Percentiles rank a stretch among this genome's conserved stretches.
Evolutionary conservation across 2,888 invertebrate genomes (phyloP).

Genomic region (Sclerodermus sp.): DNA sequence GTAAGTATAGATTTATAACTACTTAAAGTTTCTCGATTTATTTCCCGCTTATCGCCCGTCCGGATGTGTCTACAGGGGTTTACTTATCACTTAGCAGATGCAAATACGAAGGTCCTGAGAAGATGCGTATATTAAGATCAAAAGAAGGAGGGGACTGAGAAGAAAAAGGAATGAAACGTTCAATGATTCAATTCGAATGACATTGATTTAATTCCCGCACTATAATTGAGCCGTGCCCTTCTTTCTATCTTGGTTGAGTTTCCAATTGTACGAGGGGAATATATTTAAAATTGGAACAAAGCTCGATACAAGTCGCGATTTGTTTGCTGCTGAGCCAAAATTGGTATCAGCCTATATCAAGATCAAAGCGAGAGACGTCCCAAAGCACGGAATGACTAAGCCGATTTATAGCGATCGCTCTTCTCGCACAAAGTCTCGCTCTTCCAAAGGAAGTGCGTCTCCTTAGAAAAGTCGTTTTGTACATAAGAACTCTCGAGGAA

Average conservation of each 20-base stretch:
- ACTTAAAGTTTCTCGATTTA: conserved; percentile 58
- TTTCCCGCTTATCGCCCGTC: conserved; percentile 56
- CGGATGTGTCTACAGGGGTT: conserved; percentile 53
- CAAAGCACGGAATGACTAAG: no score
- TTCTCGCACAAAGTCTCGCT: background rate
- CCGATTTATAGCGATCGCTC: no score
- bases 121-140: conserved; percentile 17
- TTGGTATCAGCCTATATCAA: no score
- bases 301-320: no score
- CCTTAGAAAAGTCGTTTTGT: no score
- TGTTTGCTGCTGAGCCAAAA: no score
- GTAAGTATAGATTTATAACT: conserved; percentile 58
- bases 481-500: no score
- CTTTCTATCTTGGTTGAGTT: no score
- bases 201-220: conserved; percentile 13
- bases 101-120: conserved; percentile 31
- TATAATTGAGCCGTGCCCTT: no score
- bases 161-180: conserved; percentile 41
- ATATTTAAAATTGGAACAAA: no score
- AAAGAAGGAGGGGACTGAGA: background rate
- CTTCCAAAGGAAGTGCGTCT: background rate
- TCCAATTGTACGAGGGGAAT: no score
- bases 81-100: conserved; percentile 58
- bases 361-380: no score
- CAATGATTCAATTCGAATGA: conserved; percentile 32